phyloP scores from a whole-genome alignment of 1,140 invertebrate species.

The Metaphire vulgaris region DNA sequence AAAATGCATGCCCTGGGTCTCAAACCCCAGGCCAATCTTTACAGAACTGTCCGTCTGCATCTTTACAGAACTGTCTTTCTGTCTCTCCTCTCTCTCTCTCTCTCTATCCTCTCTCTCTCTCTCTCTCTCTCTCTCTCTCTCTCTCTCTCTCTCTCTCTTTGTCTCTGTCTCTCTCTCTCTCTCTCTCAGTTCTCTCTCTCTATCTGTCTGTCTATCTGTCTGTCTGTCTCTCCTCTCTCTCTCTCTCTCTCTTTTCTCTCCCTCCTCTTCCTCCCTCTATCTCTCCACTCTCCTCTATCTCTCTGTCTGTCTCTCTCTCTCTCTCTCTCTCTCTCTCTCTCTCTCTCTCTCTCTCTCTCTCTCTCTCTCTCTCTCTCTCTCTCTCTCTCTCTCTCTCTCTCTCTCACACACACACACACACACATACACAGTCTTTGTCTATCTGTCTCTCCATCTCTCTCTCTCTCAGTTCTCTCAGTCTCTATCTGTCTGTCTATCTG shows the following conservation, averaged over 20 bases:
- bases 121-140: too few relatives aligned
- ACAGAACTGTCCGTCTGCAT: too few relatives aligned
- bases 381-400: not conserved
- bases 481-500: not conserved
- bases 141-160: too few relatives aligned
- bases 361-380: not conserved
- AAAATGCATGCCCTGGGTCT: too few relatives aligned
- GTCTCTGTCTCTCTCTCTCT: not conserved
- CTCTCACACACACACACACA: not conserved
- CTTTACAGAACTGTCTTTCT: too few relatives aligned
- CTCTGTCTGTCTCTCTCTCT: not conserved
- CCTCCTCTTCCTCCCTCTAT: too few relatives aligned
- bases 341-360: not conserved
- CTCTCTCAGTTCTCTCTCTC: not conserved
- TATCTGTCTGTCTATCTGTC: not conserved
- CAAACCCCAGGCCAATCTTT: too few relatives aligned
- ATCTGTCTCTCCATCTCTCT: not conserved
- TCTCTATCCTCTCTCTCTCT: too few relatives aligned
- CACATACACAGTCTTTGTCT: not conserved
- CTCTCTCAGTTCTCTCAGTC: not conserved
- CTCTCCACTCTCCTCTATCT: too few relatives aligned
- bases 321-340: not conserved
- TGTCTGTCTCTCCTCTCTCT: not conserved
- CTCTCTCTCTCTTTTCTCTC: not conserved
- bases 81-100: too few relatives aligned